Base-by-base conservation (phyloP, 2,888 invertebrate species). In the Myathropa florea region DNA sequence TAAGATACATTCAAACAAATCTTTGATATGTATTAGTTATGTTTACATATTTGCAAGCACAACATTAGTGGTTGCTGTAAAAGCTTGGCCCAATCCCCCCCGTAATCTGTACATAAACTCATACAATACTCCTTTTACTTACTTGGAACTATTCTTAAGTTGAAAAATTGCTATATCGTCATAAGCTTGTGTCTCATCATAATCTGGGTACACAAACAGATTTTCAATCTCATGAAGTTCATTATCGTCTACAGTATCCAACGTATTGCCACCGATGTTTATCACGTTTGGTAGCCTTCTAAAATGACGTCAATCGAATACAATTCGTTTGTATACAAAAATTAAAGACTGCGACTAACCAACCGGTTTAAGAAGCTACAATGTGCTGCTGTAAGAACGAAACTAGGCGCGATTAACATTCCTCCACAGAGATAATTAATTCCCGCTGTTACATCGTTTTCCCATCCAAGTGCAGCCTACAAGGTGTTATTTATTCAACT, bases 161-260 rank as follows among this genome's bases (percentile, higher is more conserved):
- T 70, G 57, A 7, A 86, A n/a, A 1, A 86, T 55, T 23, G 85
- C 81, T 39, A 86, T 86, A 18, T 86, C 85, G 24, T 82, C 33
- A 21, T 86, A 86, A 1, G 72, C 70, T 46, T 60, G 70, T 1
- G 14, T 64, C 14, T 10, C 33, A 3, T 61, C 53, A 10, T 79
- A 86, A 10, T 70, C 77, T 0, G 86, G 86, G 33, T 86, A 46
- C 9, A 79, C 10, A 14, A 64, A 71, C 30, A 59, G 14, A 1
- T 64, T 28, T 4, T 46, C 18, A 1, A 71, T 30, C 4, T 59
- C 55, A 30, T 53, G 36, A 6, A 18, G 2, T 60, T 79, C 79
- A 21, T 79, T 79, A 12, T 10, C 9, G 28, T 28, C 28, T 1
- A 26, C 21, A 3, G 1, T 53, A 1, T 36, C 10, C 3, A 79